Conservation (phyloP, 1,140 invertebrate genomes). For the silkworm (Bombyx mori) region ASM3026992v2 NC_085116.1:12748001-12748500, state of each 20-base stretch:
- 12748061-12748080: constrained; percentile 35
- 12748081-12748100: constrained; percentile 32
- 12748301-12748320: constrained; percentile 45
- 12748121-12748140: constrained; percentile 30
- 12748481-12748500: constrained; percentile 53
- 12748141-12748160: constrained; percentile 5
- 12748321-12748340: constrained; percentile 13
- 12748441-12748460: constrained; percentile 69
- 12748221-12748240: constrained; percentile 13
- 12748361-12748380: constrained; percentile 13
- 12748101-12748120: constrained; percentile 28
- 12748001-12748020: constrained; percentile 73
- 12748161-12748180: neutral
- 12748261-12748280: constrained; percentile 29
- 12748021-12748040: constrained; percentile 71
- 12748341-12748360: constrained; percentile 43
- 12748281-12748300: constrained; percentile 49
- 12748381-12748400: constrained; percentile 50
- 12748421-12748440: constrained; percentile 40
- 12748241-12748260: constrained; percentile 26
- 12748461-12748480: constrained; percentile 49
- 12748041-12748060: constrained; percentile 62
- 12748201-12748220: neutral
- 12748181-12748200: neutral
- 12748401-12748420: constrained; percentile 39